Conservation (phyloP, 2,888 invertebrate species). For the Brachyopa scutellaris region DNA sequence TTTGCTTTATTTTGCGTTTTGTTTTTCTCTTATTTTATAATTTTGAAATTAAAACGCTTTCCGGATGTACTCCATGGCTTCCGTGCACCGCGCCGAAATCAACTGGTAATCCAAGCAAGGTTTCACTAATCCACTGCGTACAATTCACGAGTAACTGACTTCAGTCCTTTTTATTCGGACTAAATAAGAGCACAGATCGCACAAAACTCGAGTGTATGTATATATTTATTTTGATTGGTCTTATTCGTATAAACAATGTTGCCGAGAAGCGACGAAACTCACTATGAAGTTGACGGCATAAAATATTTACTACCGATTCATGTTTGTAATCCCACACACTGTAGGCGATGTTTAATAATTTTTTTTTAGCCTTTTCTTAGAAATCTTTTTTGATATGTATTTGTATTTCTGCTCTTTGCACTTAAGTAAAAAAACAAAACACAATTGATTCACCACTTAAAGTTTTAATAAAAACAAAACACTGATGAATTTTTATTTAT, state of each 20-base stretch:
- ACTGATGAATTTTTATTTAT: conserved; percentile 13
- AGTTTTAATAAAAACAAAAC: conserved; percentile 22
- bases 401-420: conserved; percentile 30
- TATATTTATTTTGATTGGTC: conserved; percentile 44
- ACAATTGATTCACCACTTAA: conserved; percentile 51
- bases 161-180: conserved; percentile 43
- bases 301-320: neutral
- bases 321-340: conserved; percentile 44
- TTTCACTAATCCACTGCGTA: conserved; percentile 51
- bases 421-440: neutral
- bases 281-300: conserved; percentile 30
- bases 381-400: conserved; percentile 18
- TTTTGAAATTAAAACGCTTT: conserved; percentile 49
- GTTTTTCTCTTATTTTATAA: neutral
- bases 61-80: conserved; percentile 64
- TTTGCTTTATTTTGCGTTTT: conserved; percentile 34
- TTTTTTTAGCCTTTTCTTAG: conserved; percentile 17
- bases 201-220: conserved; percentile 9
- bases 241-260: conserved; percentile 65
- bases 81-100: conserved; percentile 43
- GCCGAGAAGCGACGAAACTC: conserved; percentile 52
- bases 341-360: conserved; percentile 5
- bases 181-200: neutral
- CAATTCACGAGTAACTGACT: conserved; percentile 38
- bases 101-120: conserved; percentile 67